Evolutionary conservation across 2,888 invertebrate species (phyloP).

Genomic region (Rambutsinella grinnellia): DNA sequence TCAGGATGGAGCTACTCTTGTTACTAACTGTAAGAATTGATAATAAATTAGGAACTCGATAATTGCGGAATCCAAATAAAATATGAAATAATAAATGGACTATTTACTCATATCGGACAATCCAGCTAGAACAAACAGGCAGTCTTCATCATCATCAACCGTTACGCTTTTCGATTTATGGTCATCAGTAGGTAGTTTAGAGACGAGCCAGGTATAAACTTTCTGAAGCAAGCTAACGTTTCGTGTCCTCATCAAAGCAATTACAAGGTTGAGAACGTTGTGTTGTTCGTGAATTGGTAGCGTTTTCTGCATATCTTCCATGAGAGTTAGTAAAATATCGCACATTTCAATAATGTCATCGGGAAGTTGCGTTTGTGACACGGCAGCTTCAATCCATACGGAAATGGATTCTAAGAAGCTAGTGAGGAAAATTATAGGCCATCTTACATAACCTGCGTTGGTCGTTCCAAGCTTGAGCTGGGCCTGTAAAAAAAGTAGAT

Average conservation of each 20-base stretch:
- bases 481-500: slow-evolving; percentile 15
- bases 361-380: slow-evolving; percentile 47
- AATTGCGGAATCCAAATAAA: background rate
- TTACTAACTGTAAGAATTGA: slow-evolving; percentile 54
- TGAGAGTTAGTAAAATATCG: slow-evolving; percentile 29
- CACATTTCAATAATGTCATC: slow-evolving; percentile 56
- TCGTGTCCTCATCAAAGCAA: slow-evolving; percentile 55
- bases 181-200: slow-evolving; percentile 22
- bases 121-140: slow-evolving; percentile 50
- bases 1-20: slow-evolving; percentile 60
- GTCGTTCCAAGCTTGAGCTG: slow-evolving; percentile 33
- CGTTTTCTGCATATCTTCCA: slow-evolving; percentile 38
- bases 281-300: slow-evolving; percentile 47
- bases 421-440: slow-evolving; percentile 38
- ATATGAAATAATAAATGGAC: background rate
- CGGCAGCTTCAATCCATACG: slow-evolving; percentile 55
- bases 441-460: slow-evolving; percentile 25
- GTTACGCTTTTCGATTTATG: background rate
- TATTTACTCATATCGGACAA: slow-evolving; percentile 44
- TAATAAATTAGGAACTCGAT: background rate
- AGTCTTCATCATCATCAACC: slow-evolving; percentile 12
- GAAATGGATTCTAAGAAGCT: slow-evolving; percentile 35
- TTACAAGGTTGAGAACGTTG: slow-evolving; percentile 39
- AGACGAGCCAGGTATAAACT: slow-evolving; percentile 57
- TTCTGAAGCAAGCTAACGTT: slow-evolving; percentile 60